Conservation (phyloP, 2,888 invertebrate species). For the Pseudococcus longispinus region DNA sequence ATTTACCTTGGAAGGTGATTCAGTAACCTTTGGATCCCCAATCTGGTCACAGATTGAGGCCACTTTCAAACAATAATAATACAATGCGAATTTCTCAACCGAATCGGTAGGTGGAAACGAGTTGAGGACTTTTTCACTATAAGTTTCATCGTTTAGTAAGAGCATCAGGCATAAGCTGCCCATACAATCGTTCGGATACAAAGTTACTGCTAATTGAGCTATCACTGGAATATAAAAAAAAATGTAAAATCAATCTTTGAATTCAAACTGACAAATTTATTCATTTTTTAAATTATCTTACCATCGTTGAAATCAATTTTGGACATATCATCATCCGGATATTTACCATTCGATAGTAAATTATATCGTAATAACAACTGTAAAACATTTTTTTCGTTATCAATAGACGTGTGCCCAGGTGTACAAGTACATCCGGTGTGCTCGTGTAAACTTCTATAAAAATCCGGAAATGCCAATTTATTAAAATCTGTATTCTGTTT, state of each 20-base stretch:
- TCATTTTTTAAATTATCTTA: background rate
- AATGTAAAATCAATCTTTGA: background rate
- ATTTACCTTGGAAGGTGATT: slow-evolving; percentile 3
- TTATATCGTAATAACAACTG: slow-evolving; percentile 44
- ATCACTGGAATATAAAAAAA: slow-evolving; percentile 27
- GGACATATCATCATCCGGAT: background rate
- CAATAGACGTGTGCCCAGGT: background rate
- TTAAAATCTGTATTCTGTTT: slow-evolving; percentile 33
- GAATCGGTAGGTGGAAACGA: slow-evolving; percentile 31
- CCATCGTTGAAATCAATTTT: slow-evolving; percentile 28
- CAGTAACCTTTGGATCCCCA: background rate
- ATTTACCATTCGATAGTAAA: slow-evolving; percentile 1
- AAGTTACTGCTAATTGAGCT: slow-evolving; percentile 1
- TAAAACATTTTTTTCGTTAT: slow-evolving; percentile 40
- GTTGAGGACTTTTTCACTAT: slow-evolving; percentile 44
- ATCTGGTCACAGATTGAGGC: background rate
- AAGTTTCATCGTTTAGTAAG: slow-evolving; percentile 3
- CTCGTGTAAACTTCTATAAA: slow-evolving; percentile 34
- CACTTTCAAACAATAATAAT: slow-evolving; percentile 44
- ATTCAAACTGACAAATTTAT: background rate
- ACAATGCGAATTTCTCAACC: slow-evolving; percentile 50
- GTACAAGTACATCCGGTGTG: slow-evolving; percentile 23
- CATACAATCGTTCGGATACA: slow-evolving; percentile 36
- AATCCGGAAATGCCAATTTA: slow-evolving; percentile 44
- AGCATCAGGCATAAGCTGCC: slow-evolving; percentile 6